Conservation (phyloP, 2,113 vertebrate species). For the Anser brachyrhynchus region DNA sequence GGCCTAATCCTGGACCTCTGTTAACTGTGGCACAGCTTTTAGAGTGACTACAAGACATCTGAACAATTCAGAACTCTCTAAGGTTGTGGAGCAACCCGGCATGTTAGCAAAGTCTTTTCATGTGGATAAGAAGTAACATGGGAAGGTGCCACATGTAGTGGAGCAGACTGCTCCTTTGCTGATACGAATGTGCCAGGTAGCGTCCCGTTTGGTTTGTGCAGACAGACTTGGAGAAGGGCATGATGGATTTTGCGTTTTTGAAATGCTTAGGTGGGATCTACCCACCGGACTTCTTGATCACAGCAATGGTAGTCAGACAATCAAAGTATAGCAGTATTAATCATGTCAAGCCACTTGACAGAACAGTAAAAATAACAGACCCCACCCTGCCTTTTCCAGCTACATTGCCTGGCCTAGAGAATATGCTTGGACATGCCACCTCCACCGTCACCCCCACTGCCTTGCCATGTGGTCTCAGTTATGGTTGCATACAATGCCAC, state of each 20-base stretch:
- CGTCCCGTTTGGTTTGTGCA: background rate
- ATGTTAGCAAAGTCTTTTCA: background rate
- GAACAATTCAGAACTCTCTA: background rate
- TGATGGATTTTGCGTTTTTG: background rate
- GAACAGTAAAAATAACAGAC: constrained; percentile 1
- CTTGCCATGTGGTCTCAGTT: constrained; percentile 8
- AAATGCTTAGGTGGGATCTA: background rate
- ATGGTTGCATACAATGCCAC: background rate
- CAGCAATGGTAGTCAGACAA: background rate
- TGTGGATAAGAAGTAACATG: background rate
- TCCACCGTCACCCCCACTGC: no score
- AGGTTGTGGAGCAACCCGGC: background rate
- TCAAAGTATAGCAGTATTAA: background rate
- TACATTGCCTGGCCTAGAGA: background rate
- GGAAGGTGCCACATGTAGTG: background rate
- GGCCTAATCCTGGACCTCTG: background rate
- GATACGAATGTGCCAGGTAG: no score
- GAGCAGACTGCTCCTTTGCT: background rate
- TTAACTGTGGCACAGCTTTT: background rate
- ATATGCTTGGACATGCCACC: background rate
- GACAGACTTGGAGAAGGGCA: background rate
- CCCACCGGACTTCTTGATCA: background rate
- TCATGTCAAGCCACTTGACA: background rate
- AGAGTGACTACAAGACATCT: fast-evolving
- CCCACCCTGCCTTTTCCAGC: background rate